Conservation (phyloP, 2,113 vertebrate genomes). For the Heterocephalus glaber region DNA sequence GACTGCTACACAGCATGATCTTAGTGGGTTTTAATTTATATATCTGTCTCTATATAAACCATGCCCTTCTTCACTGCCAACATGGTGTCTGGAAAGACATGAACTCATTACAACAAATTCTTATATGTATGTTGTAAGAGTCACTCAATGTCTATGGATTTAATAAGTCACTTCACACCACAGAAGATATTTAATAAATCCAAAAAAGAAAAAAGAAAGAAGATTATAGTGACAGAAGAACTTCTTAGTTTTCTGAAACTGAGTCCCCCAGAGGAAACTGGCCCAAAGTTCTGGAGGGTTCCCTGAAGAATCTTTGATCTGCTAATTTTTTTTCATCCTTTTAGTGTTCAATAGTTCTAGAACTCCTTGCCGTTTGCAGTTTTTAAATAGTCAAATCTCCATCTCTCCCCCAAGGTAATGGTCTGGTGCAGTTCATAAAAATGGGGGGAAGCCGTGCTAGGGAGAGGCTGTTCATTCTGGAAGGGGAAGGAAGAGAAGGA, state of each 20-base stretch:
- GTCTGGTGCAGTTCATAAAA: constrained; percentile 75
- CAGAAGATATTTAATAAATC: constrained; percentile 90
- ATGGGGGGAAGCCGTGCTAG: constrained; percentile 54
- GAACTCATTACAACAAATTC: constrained; percentile 86
- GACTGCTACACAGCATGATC: constrained; percentile 84
- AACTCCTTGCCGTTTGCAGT: constrained; percentile 76
- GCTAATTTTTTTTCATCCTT: constrained; percentile 53
- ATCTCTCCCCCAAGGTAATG: constrained; percentile 74
- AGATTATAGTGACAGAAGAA: constrained; percentile 82
- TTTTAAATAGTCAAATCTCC: constrained; percentile 75
- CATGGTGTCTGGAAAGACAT: constrained; percentile 86
- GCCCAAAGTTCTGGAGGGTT: constrained; percentile 83
- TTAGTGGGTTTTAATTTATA: constrained; percentile 82
- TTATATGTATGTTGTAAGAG: constrained; percentile 85
- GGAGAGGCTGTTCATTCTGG: constrained; percentile 66
- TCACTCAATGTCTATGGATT: constrained; percentile 89
- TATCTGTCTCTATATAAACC: constrained; percentile 79
- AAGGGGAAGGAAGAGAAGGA: constrained; percentile 69
- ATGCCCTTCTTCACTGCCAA: constrained; percentile 87
- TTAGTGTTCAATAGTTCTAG: constrained; percentile 84
- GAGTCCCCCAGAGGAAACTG: constrained; percentile 83
- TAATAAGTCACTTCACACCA: constrained; percentile 90
- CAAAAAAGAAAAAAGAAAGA: constrained; percentile 79
- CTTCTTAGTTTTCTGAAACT: constrained; percentile 83
- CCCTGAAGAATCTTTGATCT: constrained; percentile 81